Evolutionary conservation across 2,797 vertebrate species (phyloP), one percentile per base, ranked within the genome.

Genomic region (Chaetodon trifasciatus): DNA sequence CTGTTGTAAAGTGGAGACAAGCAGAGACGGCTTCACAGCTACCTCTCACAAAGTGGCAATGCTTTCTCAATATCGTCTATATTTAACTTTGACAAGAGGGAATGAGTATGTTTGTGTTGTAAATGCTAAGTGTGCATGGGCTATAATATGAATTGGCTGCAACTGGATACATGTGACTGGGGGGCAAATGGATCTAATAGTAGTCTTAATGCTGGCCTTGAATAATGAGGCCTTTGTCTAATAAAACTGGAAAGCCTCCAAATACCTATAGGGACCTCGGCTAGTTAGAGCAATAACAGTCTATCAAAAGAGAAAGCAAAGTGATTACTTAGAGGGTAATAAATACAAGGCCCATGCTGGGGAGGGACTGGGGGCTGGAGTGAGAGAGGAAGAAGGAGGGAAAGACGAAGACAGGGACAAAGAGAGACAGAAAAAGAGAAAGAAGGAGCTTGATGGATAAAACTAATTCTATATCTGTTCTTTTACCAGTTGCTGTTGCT

Each of bases 181-280:
- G 90, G 94, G 91, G 92, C 90, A 93, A 94, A 93, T 85, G 82
- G 91, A 94, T 91, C 86, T 93, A 96, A 91, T 85, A 74, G 88
- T 92, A 89, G 88, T 69, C 94, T 94, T 91, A 91, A 93, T 93
- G 91, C 86, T 91, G 90, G 91, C 88, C 89, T 92, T 94, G 91
- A 96, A 94, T 95, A 96, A 96, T 89, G 93, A 96, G 94, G 92
- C 79, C 90, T 93, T 93, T 95, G 89, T 94, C 93, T 93, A 95
- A 93, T 94, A 95, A 95, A 96, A 95, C 76, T 95, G 94, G 94
- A 92, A 88, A 92, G 89, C 92, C 92, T 94, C 93, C 92, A 95
- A 95, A 95, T 95, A 95, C 93, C 94, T 95, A 94, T 93, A 94
- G 94, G 94, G 95, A 96, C 92, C 93, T 91, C 89, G 81, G 70